Evolutionary conservation across 2,888 invertebrate genomes (phyloP).

Genomic region (Zaprionus lineosus): DNA sequence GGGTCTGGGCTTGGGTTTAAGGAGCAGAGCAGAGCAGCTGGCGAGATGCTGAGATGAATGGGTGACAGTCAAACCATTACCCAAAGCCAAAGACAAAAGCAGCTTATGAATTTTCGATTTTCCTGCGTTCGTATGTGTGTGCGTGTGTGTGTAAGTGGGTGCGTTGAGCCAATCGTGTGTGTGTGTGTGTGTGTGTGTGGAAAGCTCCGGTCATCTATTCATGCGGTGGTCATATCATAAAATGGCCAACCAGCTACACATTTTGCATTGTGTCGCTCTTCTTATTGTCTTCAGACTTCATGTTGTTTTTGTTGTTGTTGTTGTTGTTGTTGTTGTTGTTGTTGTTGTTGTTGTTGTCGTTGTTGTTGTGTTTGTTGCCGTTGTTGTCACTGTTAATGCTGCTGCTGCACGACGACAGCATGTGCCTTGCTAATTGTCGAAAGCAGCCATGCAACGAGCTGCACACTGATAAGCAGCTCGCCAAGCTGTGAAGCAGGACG

Average conservation of each 20-base stretch:
- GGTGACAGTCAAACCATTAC: constrained; percentile 30
- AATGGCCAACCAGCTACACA: constrained; percentile 35
- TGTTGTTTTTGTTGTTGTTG: constrained; percentile 1
- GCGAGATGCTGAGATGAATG: no score
- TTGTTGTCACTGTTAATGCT: constrained; percentile 5
- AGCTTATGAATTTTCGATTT: constrained; percentile 35
- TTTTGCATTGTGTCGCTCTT: constrained; percentile 20
- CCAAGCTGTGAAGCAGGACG: no score
- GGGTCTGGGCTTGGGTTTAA: no score
- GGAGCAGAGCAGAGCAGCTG: no score
- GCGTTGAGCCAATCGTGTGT: no score
- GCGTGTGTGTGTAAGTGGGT: not conserved
- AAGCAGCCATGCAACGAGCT: constrained; percentile 7
- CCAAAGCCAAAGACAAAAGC: constrained; percentile 20
- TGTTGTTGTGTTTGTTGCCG: not conserved
- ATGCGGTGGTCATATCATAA: constrained; percentile 42
- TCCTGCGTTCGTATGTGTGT: constrained; percentile 15
- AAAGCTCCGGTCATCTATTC: constrained; percentile 27
- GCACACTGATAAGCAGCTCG: constrained; percentile 37
- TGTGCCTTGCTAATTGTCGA: constrained; percentile 61
- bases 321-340: constrained; percentile 18
- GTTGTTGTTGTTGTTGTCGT: constrained; percentile 16
- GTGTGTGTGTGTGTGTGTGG: not conserved
- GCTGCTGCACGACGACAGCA: constrained; percentile 25
- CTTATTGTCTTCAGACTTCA: constrained; percentile 12